Evolutionary conservation across 2,797 vertebrate species (phyloP), one percentile per base, ranked within the genome.

Genomic region (Apogon talboti): DNA sequence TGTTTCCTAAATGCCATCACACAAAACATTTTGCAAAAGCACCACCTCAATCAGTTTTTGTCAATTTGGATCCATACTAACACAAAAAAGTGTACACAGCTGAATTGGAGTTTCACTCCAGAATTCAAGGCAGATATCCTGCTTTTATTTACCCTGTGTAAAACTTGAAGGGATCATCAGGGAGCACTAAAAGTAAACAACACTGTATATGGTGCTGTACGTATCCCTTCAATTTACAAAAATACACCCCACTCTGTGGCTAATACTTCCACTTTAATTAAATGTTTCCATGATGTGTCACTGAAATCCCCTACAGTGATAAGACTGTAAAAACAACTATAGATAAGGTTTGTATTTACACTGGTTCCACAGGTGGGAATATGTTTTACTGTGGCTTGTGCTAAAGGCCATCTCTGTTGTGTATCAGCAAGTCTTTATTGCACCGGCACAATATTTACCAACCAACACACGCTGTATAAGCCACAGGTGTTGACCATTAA

Each of bases 311-410:
- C 45, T 52, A n/a, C 47, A 81, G 61, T 80, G 56, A 78, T 35
- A 69, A 85, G 68, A 38, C 54, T 71, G n/a, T 57, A 69, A 65
- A 41, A 58, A 40, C 59, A 72, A 24, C 53, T 9, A 9, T 13
- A 21, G 76, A 83, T 84, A 62, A 81, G 65, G 67, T 72, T 12
- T 49, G 47, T 78, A 43, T 83, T 76, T 83, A 59, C 54, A 37
- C 44, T 70, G 52, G 42, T 37, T 44, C 2, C 7, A 28, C 67
- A 61, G 44, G 53, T 71, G 65, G 40, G 33, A 71, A 62, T 2
- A 4, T n/a, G 21, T 19, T 41, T 30, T 40, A 24, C 43, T 35
- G 18, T 19, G 30, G 47, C 33, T 48, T 0, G 1, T 63, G 52
- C 35, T 30, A 49, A 63, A 70, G 63, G 12, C 7, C 9, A 21